Conservation (phyloP, 2,888 invertebrate species). For the Galeruca laticollis region DNA sequence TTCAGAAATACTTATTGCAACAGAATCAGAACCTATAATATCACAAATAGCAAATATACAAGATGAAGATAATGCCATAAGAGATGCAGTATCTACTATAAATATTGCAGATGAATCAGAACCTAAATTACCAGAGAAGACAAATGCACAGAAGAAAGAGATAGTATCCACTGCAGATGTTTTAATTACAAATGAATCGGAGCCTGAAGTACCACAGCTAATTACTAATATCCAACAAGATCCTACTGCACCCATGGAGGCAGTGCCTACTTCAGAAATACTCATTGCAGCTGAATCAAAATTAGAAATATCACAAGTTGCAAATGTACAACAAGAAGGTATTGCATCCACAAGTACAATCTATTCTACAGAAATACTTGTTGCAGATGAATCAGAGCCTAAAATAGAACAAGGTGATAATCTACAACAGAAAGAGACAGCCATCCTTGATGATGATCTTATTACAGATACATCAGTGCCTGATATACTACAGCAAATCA, state of each 20-base stretch:
- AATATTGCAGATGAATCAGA: background rate
- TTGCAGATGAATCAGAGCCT: background rate
- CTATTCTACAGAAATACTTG: background rate
- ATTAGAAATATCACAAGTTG: background rate
- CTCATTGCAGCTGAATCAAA: background rate
- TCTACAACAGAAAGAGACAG: background rate
- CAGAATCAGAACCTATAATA: background rate
- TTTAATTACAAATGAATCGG: too few species aligned
- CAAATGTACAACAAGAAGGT: background rate
- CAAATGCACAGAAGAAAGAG: background rate
- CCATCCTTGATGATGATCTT: background rate
- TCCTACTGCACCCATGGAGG: background rate
- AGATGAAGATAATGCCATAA: background rate
- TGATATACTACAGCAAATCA: background rate
- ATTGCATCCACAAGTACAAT: background rate
- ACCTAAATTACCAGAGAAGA: conserved; percentile 4
- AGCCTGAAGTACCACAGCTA: too few species aligned
- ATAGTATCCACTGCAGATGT: too few species aligned
- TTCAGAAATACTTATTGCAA: background rate
- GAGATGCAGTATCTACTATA: background rate
- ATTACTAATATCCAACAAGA: background rate
- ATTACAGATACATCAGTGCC: background rate
- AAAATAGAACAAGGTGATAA: background rate
- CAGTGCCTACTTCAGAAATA: background rate
- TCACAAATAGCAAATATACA: conserved; percentile 6